Evolutionary conservation across 2,888 invertebrate species (phyloP).

Genomic region (Molorchus minor): DNA sequence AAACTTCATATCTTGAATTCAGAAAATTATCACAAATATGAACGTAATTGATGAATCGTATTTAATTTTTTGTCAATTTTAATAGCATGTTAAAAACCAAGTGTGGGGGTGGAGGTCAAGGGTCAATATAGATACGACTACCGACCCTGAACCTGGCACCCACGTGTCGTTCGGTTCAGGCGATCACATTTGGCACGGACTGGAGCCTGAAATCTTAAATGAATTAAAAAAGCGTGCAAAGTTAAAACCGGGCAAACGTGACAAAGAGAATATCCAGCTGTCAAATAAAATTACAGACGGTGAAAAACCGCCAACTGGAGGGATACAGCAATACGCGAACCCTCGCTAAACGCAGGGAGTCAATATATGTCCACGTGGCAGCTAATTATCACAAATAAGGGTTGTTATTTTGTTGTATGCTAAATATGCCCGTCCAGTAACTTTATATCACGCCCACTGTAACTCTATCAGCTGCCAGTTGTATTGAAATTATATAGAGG

Average conservation of each 20-base stretch:
- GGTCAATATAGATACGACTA: too few species aligned
- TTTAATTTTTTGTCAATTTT: too few species aligned
- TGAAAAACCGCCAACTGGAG: slow-evolving; percentile 11
- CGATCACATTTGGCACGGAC: too few species aligned
- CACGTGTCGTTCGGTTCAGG: not conserved
- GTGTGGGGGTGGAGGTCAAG: too few species aligned
- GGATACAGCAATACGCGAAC: slow-evolving; percentile 6
- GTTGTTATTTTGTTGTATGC: slow-evolving; percentile 19
- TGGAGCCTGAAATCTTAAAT: slow-evolving; percentile 4
- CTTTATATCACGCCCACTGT: slow-evolving; percentile 16
- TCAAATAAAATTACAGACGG: slow-evolving; percentile 17
- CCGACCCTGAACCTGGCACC: too few species aligned
- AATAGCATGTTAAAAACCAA: too few species aligned
- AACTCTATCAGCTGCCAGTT: slow-evolving; percentile 16
- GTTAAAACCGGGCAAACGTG: slow-evolving; percentile 12
- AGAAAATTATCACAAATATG: too few species aligned
- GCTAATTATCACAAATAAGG: slow-evolving; percentile 14
- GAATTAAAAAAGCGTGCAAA: slow-evolving; percentile 12
- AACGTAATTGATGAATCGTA: too few species aligned
- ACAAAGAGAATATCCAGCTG: slow-evolving; percentile 15
- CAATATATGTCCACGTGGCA: slow-evolving; percentile 21
- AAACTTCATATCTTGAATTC: not conserved
- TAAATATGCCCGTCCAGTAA: slow-evolving; percentile 5
- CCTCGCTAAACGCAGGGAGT: slow-evolving; percentile 16
- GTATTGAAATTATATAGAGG: not conserved